Base-by-base conservation (phyloP, 2,113 vertebrate species). In the Zosterops borbonicus region DNA sequence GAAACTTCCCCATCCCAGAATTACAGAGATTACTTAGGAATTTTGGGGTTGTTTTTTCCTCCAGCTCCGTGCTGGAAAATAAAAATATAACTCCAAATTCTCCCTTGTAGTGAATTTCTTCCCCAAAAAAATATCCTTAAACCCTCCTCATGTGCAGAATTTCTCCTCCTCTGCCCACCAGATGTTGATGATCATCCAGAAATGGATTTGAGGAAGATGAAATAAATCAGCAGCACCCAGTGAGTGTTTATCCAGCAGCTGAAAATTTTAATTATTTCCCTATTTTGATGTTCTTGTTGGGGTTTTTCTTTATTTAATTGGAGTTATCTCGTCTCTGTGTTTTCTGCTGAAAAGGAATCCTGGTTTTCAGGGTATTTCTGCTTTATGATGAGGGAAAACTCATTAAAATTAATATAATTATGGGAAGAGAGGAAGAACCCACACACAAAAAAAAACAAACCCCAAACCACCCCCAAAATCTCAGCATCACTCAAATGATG, bases 121-220 rank as follows among this genome's bases (percentile, higher is more conserved):
- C 21, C 6, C 0, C 5, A 46, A 0, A 9, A 2, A 50, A 58
- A 12, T 8, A 16, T 11, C 39, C 14, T 12, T 28, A 41, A 81
- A 41, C 7, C 28, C 17, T 16, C 33, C 5, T 9, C 8, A 6
- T 1, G 2, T 8, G 25, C 31, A 27, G 7, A 23, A 19, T 25
- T 75, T 65, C 5, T 52, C 18, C 15, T 87, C 44, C 44, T 80
- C 20, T 39, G 5, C 35, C 31, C 15, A 11, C 69, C 78, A 93
- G 64, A 81, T 78, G 62, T 63, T 86, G 50, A 29, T 35, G 58
- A 60, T 76, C 1, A 9, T 18, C 76, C 55, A 42, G 33, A 63
- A 90, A 71, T 37, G 24, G 67, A 49, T 71, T 88, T 76, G 65
- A 33, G 23, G 37, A 44, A 65, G 33, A 15, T 29, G 56, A 74